Evolutionary conservation across 2,113 vertebrate genomes (phyloP), one percentile per base, ranked within the genome.

Genomic region (Syngnathoides biaculeatus): DNA sequence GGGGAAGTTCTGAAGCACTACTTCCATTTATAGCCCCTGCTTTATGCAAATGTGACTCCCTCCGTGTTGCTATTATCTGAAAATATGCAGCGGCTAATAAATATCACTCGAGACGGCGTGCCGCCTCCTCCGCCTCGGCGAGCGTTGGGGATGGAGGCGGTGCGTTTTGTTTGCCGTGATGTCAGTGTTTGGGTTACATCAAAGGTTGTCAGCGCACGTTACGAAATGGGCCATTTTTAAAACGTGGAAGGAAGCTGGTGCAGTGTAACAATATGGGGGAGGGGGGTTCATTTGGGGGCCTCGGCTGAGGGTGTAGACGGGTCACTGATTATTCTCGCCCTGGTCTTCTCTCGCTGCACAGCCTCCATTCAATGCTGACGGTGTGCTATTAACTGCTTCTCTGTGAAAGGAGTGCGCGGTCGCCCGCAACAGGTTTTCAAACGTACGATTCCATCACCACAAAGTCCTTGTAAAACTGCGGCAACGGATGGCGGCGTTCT

Each of bases 281-380:
- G n/a, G n/a, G n/a, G n/a, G n/a, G n/a, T n/a, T n/a, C n/a, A n/a
- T n/a, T 74, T 76, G 43, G 56, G 52, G 68, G 66, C 71, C 64
- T 75, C 60, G 75, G 73, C 68, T 39, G 0, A 48, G 67, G 77
- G 40, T 65, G 47, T 72, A 38, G 60, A n/a, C 56, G 64, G 20
- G 7, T 30, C 26, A 38, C 20, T 67, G 42, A 75, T 77, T 80
- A 67, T 74, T 69, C 58, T 30, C 40, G 52, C 64, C 63, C 55
- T 19, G 40, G 19, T 52, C 65, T 61, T 78, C 68, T 11, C 24
- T 0, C 38, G 48, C 64, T 26, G 50, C 53, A 35, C 26, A 27
- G 30, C 45, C 52, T 71, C 73, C 47, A 65, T n/a, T 67, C 52
- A 68, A 50, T 30, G 15, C 22, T 53, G 64, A 13, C 17, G 47